Evolutionary conservation across 64 coral and sea anemone genomes (phyloP), one percentile per base, ranked within the genome.

Genomic region (Montipora cactus): DNA sequence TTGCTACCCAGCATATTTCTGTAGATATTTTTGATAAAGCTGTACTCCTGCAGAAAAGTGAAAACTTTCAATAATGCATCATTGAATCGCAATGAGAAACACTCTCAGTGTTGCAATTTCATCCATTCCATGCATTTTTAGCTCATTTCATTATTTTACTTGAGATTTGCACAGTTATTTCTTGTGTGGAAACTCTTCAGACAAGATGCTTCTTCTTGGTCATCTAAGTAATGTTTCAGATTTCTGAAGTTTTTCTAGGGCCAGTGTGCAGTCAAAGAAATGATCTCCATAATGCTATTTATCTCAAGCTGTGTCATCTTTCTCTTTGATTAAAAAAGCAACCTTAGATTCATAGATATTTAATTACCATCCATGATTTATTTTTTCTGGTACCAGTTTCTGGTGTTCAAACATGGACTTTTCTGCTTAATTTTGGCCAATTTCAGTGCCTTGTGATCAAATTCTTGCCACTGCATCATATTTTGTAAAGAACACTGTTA

Each of bases 301-400:
- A n/a, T 71, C 21, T 71, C 68, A 71, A 71, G 68, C 68, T 71
- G 68, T 71, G 68, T 15, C 68, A 64, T 64, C 61, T 23, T 23
- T 71, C 68, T 71, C 14, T 7, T 6, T 71, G 68, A 71, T 71
- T 71, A 71, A 19, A 71, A 71, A 15, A 21, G 19, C 44, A 37
- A 78, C 76, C 76, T 78, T 78, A 50, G 76, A 49, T 78, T 78
- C 76, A 49, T 19, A 71, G 45, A 4, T 50, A 49, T 76, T 45
- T 78, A 13, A 49, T 49, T 16, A 78, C 12, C 9, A 49, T 0
- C 3, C 44, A 19, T 78, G 76, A 44, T 78, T 78, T 44, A 64
- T 64, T 64, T 64, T 57, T 50, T 19, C 76, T 78, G 76, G 46
- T 15, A 78, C 16, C 4, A 14, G 14, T 78, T 78, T 78, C 1